Base-by-base conservation (phyloP, 2,888 invertebrate species). In the Megalurothrips usitatus region DNA sequence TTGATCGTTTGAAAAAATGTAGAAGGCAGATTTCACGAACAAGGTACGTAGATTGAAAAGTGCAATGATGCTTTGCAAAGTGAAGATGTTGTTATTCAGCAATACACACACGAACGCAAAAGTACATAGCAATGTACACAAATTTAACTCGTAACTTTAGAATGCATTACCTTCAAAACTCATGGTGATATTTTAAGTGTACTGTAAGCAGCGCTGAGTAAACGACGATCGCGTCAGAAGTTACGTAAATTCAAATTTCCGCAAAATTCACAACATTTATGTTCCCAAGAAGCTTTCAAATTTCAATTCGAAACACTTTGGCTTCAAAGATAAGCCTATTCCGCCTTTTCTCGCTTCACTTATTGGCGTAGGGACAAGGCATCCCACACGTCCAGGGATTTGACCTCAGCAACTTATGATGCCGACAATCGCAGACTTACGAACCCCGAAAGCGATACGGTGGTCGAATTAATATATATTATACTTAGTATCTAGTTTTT, bases 271-370 rank as follows among this genome's bases (percentile, higher is more conserved):
- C 23, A 26, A 75, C 68, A 26, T 75, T 75, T 10, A 23, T 4
- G 23, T 12, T 26, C 1, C 23, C 12, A 23, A 12, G 8, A 75
- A 6, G 68, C 12, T 75, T 75, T 75, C 26, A 26, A 75, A 75
- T 23, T 68, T 75, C 68, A 75, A 75, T 75, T 75, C 26, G 68
- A 75, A 75, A 75, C 68, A 75, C 68, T 26, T 75, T 75, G 68
- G 68, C 68, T 75, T 75, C 68, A 75, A 75, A 75, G 68, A 75
- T 75, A 75, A 75, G 68, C 68, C 68, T 75, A 75, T 75, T 75
- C 68, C 68, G 68, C 68, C 68, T 75, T 75, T 75, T 75, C 68
- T 75, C 11, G 68, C 68, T 75, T 75, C 68, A 75, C 68, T 23
- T 26, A 10, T 26, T 75, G 68, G 68, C 68, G 26, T 75, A 26